Conservation (phyloP, 23 tunicate genomes). For the Phallusia fumigata region DNA sequence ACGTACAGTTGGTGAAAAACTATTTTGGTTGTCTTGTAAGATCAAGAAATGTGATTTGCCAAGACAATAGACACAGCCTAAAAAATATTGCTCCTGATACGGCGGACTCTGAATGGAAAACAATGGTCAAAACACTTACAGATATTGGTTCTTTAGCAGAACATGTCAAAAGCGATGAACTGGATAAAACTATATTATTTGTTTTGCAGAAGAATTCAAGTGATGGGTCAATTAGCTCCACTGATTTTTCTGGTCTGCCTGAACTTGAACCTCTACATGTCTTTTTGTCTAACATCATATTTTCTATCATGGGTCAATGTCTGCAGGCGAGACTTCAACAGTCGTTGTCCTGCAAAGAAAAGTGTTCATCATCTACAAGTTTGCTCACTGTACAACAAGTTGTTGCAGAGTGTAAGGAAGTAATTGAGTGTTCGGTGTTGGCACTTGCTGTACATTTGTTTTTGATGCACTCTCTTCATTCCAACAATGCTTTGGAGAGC, state of each 20-base stretch:
- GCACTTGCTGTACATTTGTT: slow-evolving; percentile 7
- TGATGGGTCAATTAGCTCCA: background rate
- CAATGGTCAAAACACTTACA: background rate
- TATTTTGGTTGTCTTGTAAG: slow-evolving; percentile 39
- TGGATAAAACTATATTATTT: background rate
- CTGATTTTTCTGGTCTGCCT: slow-evolving; percentile 37
- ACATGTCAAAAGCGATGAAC: background rate
- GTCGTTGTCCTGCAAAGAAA: slow-evolving; percentile 51
- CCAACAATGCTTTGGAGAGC: background rate
- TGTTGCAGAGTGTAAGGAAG: slow-evolving; percentile 81
- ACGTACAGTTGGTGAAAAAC: slow-evolving; percentile 19
- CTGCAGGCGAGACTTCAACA: slow-evolving; percentile 59
- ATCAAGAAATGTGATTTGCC: slow-evolving; percentile 1
- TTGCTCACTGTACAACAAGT: slow-evolving; percentile 79
- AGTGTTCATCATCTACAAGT: slow-evolving; percentile 58
- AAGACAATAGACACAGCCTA: slow-evolving; percentile 12
- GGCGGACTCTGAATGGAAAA: background rate
- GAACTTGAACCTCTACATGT: slow-evolving; percentile 39
- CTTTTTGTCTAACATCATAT: slow-evolving; percentile 33
- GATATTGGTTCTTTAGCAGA: background rate
- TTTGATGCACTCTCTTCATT: background rate
- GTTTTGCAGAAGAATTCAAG: slow-evolving; percentile 16
- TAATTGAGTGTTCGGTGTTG: slow-evolving; percentile 28
- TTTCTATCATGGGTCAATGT: slow-evolving; percentile 63
- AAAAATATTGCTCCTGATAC: background rate